These are phyloP conservation scores for Alectura lathami DNA, from an alignment of 2,113 vertebrate genomes.

Conservation along the genomic window DNA sequence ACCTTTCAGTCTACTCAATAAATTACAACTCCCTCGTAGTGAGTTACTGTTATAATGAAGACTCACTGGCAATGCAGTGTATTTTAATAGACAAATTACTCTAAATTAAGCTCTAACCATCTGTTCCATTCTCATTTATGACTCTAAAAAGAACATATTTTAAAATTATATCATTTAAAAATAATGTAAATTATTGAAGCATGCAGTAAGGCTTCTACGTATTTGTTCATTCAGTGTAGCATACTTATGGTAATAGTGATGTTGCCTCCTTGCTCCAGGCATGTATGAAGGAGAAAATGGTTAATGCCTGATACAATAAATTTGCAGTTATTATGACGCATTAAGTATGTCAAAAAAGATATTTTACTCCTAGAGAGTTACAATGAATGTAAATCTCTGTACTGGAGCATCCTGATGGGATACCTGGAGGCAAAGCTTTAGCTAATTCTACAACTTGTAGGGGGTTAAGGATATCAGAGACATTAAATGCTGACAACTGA, in stretches of 20 bases:
- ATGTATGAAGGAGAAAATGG: constrained; percentile 57
- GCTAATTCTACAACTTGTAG: constrained; percentile 67
- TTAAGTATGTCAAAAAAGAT: constrained; percentile 59
- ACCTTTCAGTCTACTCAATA: constrained; percentile 1
- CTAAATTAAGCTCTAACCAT: constrained; percentile 68
- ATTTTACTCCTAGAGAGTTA: constrained; percentile 60
- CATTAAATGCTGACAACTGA: constrained; percentile 66
- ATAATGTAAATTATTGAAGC: constrained; percentile 62
- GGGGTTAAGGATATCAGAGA: constrained; percentile 63
- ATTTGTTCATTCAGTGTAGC: constrained; percentile 54
- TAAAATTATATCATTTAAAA: constrained; percentile 68
- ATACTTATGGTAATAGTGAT: constrained; percentile 48
- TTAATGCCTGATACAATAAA: constrained; percentile 63
- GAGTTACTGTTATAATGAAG: constrained; percentile 49
- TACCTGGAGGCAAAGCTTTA: constrained; percentile 70
- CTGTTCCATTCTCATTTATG: constrained; percentile 70
- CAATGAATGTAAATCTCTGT: constrained; percentile 38
- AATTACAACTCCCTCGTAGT: constrained; percentile 44
- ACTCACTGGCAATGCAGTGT: constrained; percentile 50
- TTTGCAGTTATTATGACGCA: constrained; percentile 68
- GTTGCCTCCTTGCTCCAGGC: constrained; percentile 59
- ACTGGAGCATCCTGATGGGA: constrained; percentile 65
- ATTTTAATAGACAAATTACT: constrained; percentile 72
- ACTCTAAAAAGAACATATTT: constrained; percentile 62
- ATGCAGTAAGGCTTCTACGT: constrained; percentile 36